Evolutionary conservation across 2,888 invertebrate species (phyloP), one percentile per base, ranked within the genome.

Genomic region (Drosophila siamana): DNA sequence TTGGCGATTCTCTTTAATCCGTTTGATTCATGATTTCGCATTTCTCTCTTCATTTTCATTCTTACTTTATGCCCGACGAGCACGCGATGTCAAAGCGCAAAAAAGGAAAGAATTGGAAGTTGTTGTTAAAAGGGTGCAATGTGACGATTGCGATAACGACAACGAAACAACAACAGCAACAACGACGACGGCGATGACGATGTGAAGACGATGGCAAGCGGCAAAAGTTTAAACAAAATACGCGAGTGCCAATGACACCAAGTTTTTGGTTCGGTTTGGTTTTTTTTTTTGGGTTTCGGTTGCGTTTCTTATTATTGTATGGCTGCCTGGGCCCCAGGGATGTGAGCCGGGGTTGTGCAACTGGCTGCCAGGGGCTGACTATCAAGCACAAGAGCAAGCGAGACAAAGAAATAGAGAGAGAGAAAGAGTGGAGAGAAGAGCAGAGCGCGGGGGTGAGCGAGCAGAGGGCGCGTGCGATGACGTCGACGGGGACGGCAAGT

Each of bases 401-500:
- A 19, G 36, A n/a, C 4, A 2, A 6, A 30, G 24, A 16, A 19
- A n/a, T n/a, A 13, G 19, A 5, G 15, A 30, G 11, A 48, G 62
- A 26, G 40, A 2, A 47, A 40, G 69, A 22, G 33, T 43, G 52
- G 43, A 11, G 30, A 11, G 30, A 9, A 11, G n/a, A 2, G 33
- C 19, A 19, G n/a, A 5, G 33, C 19, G 28, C 11, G 57, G n/a
- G 36, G 16, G 36, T 4, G 41, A n/a, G 40, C 24, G 9, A 46
- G 8, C 41, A 44, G 69, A 30, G 36, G 8, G 47, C 48, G 69
- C 30, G 36, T 51, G 55, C 86, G 62, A 69, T 74, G 70, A 74
- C 80, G 80, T 64, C 71, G 77, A 62, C 69, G 50, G 60, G 33
- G 33, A 19, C 64, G 85, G 79, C 76, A 81, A 87, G 82, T 83